Percentiles rank a stretch among this genome's conserved stretches.
phyloP scores from a whole-genome alignment of 2,888 invertebrate genomes.

The Nephrotoma guestfalica region DNA sequence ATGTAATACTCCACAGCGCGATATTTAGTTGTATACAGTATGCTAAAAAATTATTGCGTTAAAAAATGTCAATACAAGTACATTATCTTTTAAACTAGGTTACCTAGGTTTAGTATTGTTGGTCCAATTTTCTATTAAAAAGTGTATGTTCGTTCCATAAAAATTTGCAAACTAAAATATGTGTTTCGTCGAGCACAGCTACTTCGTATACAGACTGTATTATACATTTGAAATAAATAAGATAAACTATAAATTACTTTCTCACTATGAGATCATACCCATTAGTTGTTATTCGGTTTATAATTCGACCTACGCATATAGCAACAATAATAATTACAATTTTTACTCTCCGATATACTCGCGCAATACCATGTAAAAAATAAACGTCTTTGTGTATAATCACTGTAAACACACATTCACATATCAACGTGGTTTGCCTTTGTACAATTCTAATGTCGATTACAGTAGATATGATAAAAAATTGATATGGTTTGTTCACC shows the following conservation, averaged over 20 bases:
- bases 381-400: not conserved
- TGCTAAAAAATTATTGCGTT: not conserved
- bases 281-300: not conserved
- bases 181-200: not conserved
- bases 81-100: too few species aligned
- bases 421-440: not conserved
- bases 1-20: not conserved
- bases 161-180: too few species aligned
- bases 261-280: not conserved
- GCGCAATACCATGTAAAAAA: not conserved
- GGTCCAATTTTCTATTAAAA: too few species aligned
- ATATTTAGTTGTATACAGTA: not conserved
- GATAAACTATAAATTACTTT: not conserved
- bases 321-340: not conserved
- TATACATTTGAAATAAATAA: not conserved
- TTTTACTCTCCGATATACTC: not conserved
- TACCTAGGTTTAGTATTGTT: too few species aligned
- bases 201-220: not conserved
- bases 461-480: too few species aligned
- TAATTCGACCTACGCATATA: not conserved
- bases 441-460: not conserved
- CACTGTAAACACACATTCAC: not conserved
- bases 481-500: too few species aligned
- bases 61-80: too few species aligned
- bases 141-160: too few species aligned